Evolutionary conservation across 2,113 vertebrate genomes (phyloP), one percentile per base, ranked within the genome.

Genomic region (Tetraodon nigroviridis): DNA sequence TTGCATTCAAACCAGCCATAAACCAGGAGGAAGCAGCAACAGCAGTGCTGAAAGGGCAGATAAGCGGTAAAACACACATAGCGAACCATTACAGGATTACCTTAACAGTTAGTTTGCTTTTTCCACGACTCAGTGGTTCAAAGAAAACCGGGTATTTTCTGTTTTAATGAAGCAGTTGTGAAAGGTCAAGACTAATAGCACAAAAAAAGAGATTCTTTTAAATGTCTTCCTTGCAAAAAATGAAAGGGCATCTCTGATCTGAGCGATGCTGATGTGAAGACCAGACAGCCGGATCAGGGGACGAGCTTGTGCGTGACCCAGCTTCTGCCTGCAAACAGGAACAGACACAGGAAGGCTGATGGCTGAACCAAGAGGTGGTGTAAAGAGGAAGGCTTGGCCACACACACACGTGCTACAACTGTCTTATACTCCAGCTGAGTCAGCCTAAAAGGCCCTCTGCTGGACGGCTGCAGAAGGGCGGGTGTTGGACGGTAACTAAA

Each of bases 11-110:
- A 4, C 22, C 51, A 29, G 41, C 32, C n/a, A 52, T 65, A 64
- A 45, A 15, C 29, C 0, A 67, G 0, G 46, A 63, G 73, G 65
- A 71, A 76, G 66, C 46, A 45, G 57, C 37, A 64, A 58, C 22
- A 37, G 11, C 32, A 11, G 7, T 11, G 10, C 8, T 11, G 32
- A 37, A 37, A 11, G 7, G 32, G 7, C 32, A 37, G 32, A 2
- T 1, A 1, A 37, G 32, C 32, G 11, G 2, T 37, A 7, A 44
- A 44, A 14, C 3, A 44, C 4, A 3, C 41, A 15, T 44, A 16
- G 5, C 15, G 5, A 44, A 44, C 14, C 5, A 1, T 44, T 44
- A 29, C 3, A 17, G 0, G n/a, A 5, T 4, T 13, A 24, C 46
- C 27, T 27, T 46, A 1, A 58, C 15, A 0, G 3, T 13, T 5